Evolutionary conservation across 2,888 invertebrate species (phyloP).

Genomic region (Allolobophora icterica): DNA sequence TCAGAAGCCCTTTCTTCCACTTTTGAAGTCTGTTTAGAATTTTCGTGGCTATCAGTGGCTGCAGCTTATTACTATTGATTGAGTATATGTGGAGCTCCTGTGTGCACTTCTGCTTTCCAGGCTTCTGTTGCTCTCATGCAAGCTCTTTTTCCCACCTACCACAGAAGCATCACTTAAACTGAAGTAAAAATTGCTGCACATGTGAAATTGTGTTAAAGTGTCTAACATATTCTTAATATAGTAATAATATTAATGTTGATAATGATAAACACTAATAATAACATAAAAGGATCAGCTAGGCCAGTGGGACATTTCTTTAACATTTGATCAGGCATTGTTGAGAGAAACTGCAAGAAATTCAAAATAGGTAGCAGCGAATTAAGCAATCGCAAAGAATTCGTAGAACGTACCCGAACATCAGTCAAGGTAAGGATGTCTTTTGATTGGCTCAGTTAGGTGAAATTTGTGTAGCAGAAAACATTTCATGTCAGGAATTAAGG

Average conservation of each 20-base stretch:
- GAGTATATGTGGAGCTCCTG: not conserved
- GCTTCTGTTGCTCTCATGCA: not conserved
- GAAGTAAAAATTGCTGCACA: not conserved
- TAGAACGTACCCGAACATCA: constrained; percentile 69
- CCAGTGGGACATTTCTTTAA: constrained; percentile 31
- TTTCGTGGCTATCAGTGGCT: not conserved
- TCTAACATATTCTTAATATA: not conserved
- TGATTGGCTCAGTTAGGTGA: not conserved
- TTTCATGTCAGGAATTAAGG: not conserved
- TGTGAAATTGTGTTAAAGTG: not conserved
- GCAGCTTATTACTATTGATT: not conserved
- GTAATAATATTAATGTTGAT: not conserved
- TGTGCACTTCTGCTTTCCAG: not conserved
- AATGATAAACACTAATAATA: not conserved
- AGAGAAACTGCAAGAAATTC: constrained; percentile 91
- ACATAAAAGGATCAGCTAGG: not conserved
- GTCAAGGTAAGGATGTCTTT: constrained; percentile 54
- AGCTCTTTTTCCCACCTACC: not conserved
- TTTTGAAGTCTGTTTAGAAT: not conserved
- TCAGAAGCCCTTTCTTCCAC: not conserved
- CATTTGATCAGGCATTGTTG: constrained; percentile 76
- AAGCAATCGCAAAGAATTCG: constrained; percentile 83
- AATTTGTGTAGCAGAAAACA: not conserved
- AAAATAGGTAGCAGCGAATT: constrained; percentile 92
- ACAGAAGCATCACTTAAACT: not conserved